Evolutionary conservation across 2,113 vertebrate species (phyloP).

Genomic region (Misgurnus anguillicaudatus): DNA sequence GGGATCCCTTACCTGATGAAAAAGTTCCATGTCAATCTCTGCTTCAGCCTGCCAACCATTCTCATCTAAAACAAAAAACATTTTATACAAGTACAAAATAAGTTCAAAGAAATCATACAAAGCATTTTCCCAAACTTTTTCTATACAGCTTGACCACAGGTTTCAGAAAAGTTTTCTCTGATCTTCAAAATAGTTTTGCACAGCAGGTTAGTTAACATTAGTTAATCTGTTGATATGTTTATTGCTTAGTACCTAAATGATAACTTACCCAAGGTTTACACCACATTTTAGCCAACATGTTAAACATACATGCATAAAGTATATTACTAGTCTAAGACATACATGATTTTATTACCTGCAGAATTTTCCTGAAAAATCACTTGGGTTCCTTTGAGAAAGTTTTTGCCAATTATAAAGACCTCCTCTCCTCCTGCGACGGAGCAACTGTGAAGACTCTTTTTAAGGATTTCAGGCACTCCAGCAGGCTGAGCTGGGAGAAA

Average conservation of each 20-base stretch:
- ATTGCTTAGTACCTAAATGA: not conserved
- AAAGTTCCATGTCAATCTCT: constrained; percentile 98
- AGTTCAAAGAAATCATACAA: not conserved
- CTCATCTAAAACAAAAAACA: constrained; percentile 82
- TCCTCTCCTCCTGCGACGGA: constrained; percentile 95
- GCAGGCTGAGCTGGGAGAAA: constrained; percentile 89
- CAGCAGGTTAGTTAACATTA: too few species aligned
- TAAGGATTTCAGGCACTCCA: constrained; percentile 96
- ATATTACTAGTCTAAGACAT: too few species aligned
- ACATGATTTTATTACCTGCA: constrained; percentile 71
- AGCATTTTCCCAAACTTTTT: not conserved
- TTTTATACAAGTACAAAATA: not conserved
- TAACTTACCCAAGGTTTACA: not conserved
- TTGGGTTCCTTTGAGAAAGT: constrained; percentile 99
- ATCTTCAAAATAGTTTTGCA: too few species aligned
- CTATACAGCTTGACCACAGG: too few species aligned
- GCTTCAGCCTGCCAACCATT: constrained; percentile 96
- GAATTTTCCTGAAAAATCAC: constrained; percentile 96
- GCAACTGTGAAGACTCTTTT: constrained; percentile 95
- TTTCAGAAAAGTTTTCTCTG: too few species aligned
- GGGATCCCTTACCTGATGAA: constrained; percentile 88
- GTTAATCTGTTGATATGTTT: not conserved
- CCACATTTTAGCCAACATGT: not conserved
- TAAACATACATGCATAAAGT: too few species aligned
- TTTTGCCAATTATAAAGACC: constrained; percentile 97